Percentiles rank a stretch among this genome's conserved stretches.
Evolutionary conservation across 2,888 invertebrate species (phyloP).

Genomic region (Mesorhabditis spiculigera): DNA sequence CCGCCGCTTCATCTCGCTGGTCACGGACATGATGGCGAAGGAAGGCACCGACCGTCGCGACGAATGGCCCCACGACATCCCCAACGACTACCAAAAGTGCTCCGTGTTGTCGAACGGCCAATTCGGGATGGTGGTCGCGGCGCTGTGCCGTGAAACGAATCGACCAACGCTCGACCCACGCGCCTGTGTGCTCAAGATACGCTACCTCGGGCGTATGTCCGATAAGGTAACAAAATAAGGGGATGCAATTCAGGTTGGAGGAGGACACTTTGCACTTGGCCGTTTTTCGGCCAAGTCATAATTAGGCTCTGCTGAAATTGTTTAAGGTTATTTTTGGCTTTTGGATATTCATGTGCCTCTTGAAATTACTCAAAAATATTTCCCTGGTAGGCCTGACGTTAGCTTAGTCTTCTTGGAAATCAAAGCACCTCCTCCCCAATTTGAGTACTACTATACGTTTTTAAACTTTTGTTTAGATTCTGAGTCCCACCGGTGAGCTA

Average conservation of each 20-base stretch:
- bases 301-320: too few species aligned
- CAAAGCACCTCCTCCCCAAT: too few species aligned
- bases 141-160: constrained; percentile 9
- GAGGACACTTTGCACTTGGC: too few species aligned
- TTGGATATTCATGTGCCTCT: neutral
- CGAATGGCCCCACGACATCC: constrained; percentile 15
- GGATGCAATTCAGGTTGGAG: too few species aligned
- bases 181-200: neutral
- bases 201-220: neutral
- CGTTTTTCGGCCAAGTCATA: too few species aligned
- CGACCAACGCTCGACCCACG: neutral
- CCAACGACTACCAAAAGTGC: constrained; percentile 14
- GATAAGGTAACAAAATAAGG: neutral
- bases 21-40: too few species aligned
- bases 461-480: neutral
- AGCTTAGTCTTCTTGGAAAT: too few species aligned
- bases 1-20: too few species aligned
- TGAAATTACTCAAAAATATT: too few species aligned
- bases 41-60: constrained; percentile 10
- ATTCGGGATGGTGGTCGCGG: constrained; percentile 16
- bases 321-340: neutral
- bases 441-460: too few species aligned
- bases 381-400: too few species aligned
- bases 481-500: neutral
- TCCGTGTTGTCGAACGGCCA: constrained; percentile 12